Evolutionary conservation across 2,888 invertebrate species (phyloP), one percentile per base, ranked within the genome.

Genomic region (Tillus elongatus): DNA sequence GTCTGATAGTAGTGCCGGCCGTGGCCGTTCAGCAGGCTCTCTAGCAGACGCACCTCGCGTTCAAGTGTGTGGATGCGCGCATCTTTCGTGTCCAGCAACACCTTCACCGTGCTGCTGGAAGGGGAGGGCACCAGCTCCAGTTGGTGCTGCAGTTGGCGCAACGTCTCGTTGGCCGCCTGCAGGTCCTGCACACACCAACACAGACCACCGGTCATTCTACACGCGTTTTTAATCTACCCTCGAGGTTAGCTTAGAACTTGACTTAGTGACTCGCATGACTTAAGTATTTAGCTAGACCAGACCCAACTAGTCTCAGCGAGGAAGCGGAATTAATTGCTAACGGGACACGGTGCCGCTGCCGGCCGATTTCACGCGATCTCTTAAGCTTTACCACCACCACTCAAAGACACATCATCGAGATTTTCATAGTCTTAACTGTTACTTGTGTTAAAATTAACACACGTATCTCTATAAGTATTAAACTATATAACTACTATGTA

Each of bases 41-140:
- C 87, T 64, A 87, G 75, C 63, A 84, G 71, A 54, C 74, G 74
- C 54, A 89, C 77, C 69, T 89, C 86, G 57, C 82, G 82, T 74
- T 91, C 89, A 69, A 91, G 75, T 48, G 83, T 84, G 61, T 82
- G 77, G 67, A 90, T 87, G 67, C 87, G 77, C 59, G 83, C 82
- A 69, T 88, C 88, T 79, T 88, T 82, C 56, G 82, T 83, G 72
- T 82, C 83, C 70, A 84, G 75, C 66, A 83, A 80, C 57, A 82
- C 82, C 54, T 79, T 79, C 66, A 83, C 75, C 53, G 82, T 82
- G 65, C 80, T 81, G 66, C 72, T 73, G 62, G 61, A 72, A 67
- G 61, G 72, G 69, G 61, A 72, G 67, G 63, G 81, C 64, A 78
- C 78, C 60, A 81, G 74, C 71, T 83, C 83, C 75, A 83, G 72